Conservation (phyloP, 2,113 vertebrate species). For the Sebastes fasciatus region DNA sequence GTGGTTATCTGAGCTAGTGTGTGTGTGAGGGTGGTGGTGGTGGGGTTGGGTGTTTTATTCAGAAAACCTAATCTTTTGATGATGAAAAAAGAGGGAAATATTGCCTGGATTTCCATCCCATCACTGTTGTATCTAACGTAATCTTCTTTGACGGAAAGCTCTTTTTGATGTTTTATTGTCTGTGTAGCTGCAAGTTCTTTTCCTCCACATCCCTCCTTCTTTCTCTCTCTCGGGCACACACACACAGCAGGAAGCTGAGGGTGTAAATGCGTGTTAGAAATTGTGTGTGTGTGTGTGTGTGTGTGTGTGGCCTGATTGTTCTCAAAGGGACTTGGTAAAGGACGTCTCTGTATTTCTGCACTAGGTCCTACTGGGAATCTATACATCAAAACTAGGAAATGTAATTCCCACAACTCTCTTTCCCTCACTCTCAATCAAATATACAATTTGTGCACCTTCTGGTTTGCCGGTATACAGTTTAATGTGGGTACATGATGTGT, state of each 20-base stretch:
- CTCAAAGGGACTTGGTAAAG: constrained; percentile 35
- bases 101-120: constrained; percentile 52
- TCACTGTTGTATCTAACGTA: constrained; percentile 49
- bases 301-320: constrained; percentile 14
- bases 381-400: constrained; percentile 18
- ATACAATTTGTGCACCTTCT: not conserved
- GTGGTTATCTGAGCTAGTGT: constrained; percentile 18
- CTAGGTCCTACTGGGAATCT: constrained; percentile 11
- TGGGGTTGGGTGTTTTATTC: constrained; percentile 33
- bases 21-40: not conserved
- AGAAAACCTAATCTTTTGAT: constrained; percentile 65
- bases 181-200: constrained; percentile 7
- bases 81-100: constrained; percentile 65
- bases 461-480: not conserved
- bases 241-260: constrained; percentile 4
- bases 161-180: constrained; percentile 64
- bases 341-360: not conserved
- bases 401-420: not conserved
- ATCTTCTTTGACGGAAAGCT: constrained; percentile 48
- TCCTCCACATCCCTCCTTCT: not conserved
- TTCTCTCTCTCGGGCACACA: not conserved
- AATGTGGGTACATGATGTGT: not conserved
- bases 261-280: not conserved
- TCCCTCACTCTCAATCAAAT: not conserved
- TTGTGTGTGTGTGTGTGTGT: not conserved